Evolutionary conservation across 2,888 invertebrate species (phyloP), one percentile per base, ranked within the genome.

Genomic region (Conops quadrifasciatus): DNA sequence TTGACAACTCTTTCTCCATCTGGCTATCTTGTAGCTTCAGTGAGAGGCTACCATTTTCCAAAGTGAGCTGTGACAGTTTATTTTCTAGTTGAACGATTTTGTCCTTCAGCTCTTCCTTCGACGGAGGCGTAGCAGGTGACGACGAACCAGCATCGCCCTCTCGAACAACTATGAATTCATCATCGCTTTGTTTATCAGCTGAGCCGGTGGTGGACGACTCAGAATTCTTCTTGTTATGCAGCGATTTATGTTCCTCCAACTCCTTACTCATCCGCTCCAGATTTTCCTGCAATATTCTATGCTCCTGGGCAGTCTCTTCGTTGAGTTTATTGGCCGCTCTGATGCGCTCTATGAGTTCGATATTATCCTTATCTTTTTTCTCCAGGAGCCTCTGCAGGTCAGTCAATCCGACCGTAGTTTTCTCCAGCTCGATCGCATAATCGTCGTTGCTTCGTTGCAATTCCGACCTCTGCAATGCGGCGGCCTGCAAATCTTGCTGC

Each of bases 141-240:
- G 77, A 78, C 16, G 80, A 74, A 15, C 77, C 76, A 5, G 78
- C 77, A 58, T 83, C 82, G 9, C 80, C 76, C 43, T 83, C 81
- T 28, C 82, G 79, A 9, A 85, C 83, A 19, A 85, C 83, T 68
- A 85, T 85, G 76, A 83, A 77, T 79, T 83, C 73, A 79, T 82
- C 76, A 78, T 85, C 77, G 79, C 83, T 73, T 80, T 84, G 75
- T 81, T 84, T 75, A 77, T 80, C 78, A 15, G 79, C 79, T 28
- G 83, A 78, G 24, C 79, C 78, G 53, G 76, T 81, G 9, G 79
- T 78, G 0, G 83, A 83, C 36, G 78, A 77, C 69, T 83, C 82
- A 0, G 83, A 83, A 2, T 78, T 83, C 56, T 83, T 83, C 71
- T 82, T 83, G 70, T 80, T 79, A 66, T 81, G 80, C 0, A 71